Evolutionary conservation across 2,888 invertebrate genomes (phyloP), one percentile per base, ranked within the genome.

Genomic region (Agapetus fuscipes): DNA sequence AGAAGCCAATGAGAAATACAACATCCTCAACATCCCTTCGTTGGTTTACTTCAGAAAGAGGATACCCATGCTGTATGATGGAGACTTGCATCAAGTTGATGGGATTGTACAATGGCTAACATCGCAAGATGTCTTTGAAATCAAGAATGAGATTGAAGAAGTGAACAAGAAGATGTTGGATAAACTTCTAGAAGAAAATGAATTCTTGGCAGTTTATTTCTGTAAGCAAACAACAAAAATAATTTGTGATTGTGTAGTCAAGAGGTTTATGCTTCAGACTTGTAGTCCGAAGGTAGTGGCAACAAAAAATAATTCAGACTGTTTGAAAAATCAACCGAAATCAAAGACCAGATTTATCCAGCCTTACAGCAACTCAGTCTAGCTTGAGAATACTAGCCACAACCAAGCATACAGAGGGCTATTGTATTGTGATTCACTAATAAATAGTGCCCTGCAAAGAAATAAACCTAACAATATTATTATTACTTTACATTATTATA

Each of bases 81-180:
- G 93, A 3, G 93, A 93, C 57, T 64, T 93, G 25, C 81, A 79
- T 47, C 90, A 93, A 60, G 85, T 85, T 25, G 89, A 89, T 35
- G 81, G 80, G 57, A 78, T 93, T 14, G 66, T 93, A 3, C 77
- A 82, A 46, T 93, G 93, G 93, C 64, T 93, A 28, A 93, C 93
- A 16, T 90, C 90, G 32, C 91, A 93, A 56, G 93, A 93, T 58
- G 88, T 91, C 37, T 91, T 93, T 64, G 91, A 93, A 64, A 83
- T 93, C 37, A 91, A 90, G 69, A 93, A 91, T 57, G 93, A 93
- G 74, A 95, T 95, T 55, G 94, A 94, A 60, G 94, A 95, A 60
- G 95, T 96, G 6, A 94, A 95, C 62, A 80, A 88, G 47, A 93
- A 94, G 66, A 94, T 94, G 90, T 70, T 95, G 54, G 93, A 95